A percentile compares a stretch with the other conserved stretches of the same genome.
Evolutionary conservation across 2,113 vertebrate genomes (phyloP).

Genomic region (Rhagologus leucostigma): DNA sequence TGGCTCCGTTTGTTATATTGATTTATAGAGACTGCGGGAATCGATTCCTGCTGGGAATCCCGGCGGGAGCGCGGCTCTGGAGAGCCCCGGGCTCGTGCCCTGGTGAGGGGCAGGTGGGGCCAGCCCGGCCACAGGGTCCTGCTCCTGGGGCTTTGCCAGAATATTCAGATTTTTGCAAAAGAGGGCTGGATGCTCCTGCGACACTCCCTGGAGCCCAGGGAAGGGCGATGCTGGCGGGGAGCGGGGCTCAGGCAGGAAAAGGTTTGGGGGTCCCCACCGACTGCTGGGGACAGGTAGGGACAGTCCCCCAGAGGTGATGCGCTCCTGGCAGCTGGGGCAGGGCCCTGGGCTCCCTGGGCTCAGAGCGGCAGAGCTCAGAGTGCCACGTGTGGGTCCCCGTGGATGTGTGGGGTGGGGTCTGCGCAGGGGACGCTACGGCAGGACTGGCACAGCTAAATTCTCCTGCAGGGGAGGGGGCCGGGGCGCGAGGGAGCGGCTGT

Average conservation of each 20-base stretch:
- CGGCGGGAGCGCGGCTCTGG: fast-evolving
- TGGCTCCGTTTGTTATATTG: constrained; percentile 34
- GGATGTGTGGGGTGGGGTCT: not conserved
- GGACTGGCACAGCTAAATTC: not conserved
- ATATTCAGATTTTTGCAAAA: not conserved
- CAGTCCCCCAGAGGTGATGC: not conserved
- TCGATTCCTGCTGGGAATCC: not conserved
- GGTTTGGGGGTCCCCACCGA: not conserved
- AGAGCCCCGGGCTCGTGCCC: not conserved
- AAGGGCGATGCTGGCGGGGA: not conserved
- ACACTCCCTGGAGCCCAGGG: not conserved
- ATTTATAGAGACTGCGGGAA: not conserved
- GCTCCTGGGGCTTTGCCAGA: not conserved
- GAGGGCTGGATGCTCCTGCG: not conserved
- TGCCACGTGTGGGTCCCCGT: not conserved
- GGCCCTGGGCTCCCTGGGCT: not conserved
- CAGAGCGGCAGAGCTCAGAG: not conserved
- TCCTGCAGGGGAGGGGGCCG: not conserved
- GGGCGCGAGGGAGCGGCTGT: not conserved
- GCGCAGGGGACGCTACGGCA: fast-evolving
- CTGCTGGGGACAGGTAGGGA: not conserved
- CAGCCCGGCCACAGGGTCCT: fast-evolving
- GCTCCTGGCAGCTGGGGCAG: not conserved
- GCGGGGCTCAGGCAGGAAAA: fast-evolving
- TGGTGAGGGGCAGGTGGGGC: not conserved